Evolutionary conservation across 1,140 invertebrate species (phyloP).

Genomic region (Diachasmimorpha longicaudata): DNA sequence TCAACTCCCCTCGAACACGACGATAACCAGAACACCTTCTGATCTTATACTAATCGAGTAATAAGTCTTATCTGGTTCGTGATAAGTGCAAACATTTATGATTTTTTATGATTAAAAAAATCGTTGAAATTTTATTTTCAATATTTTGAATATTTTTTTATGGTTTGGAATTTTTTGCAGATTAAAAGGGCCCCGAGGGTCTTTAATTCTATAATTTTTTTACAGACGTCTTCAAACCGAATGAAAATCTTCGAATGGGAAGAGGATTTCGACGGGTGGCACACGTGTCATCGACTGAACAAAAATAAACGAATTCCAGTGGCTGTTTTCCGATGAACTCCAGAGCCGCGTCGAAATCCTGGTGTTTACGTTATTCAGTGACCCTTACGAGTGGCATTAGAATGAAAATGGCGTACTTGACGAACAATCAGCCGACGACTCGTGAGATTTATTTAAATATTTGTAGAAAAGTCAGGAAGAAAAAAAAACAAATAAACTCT

Average conservation of each 20-base stretch:
- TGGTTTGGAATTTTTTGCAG: too few relatives aligned
- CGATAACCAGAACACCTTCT: background rate
- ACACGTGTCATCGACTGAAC: conserved; percentile 26
- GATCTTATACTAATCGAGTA: background rate
- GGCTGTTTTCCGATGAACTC: conserved; percentile 27
- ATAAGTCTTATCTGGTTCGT: background rate
- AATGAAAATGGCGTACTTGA: background rate
- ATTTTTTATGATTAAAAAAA: background rate
- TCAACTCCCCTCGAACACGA: background rate
- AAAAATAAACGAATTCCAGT: conserved; percentile 30
- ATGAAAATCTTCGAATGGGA: background rate
- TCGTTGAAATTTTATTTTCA: too few relatives aligned
- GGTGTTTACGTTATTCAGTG: background rate
- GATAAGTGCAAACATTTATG: background rate
- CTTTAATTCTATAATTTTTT: too few relatives aligned
- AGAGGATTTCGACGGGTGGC: background rate
- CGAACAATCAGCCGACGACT: too few relatives aligned
- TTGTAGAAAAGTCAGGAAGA: too few relatives aligned
- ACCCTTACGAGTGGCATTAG: background rate
- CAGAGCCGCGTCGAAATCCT: conserved; percentile 18
- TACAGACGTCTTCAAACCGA: background rate
- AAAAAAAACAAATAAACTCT: too few relatives aligned
- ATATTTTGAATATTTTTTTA: too few relatives aligned
- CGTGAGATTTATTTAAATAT: too few relatives aligned
- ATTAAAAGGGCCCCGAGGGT: too few relatives aligned